Evolutionary conservation across 2,797 vertebrate genomes (phyloP), one percentile per base, ranked within the genome.

Genomic region (Cuniculus paca): DNA sequence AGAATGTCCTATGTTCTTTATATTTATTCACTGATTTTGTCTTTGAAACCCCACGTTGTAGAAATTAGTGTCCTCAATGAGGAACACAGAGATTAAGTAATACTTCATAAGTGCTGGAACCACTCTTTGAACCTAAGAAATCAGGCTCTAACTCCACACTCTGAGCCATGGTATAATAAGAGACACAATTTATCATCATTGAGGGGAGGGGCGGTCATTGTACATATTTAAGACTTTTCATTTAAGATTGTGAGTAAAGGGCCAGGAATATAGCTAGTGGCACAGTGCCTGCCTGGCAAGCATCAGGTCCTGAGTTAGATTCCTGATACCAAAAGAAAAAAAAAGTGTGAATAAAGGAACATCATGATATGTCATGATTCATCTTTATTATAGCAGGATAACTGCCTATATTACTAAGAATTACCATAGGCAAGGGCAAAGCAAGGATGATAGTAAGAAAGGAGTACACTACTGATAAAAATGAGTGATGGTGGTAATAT

Each of bases 171-270:
- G 2, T 6, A 34, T 5, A 31, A 8, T 42, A 28, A 13, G 34
- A 91, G n/a, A 56, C 22, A 13, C 6, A 83, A 93, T 45, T 52
- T 9, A 82, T 9, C 50, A 24, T 56, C n/a, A 52, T 4, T 9
- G 52, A 54, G 9, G 20, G 1, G 0, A 19, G 8, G 7, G 0
- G 4, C 48, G 34, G 20, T 28, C 31, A 39, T 4, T 14, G 2
- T 5, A n/a, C 36, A 45, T 24, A 28, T 19, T 9, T 26, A 36
- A 82, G 48, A 19, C 3, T 77, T 81, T 90, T 52, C 58, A 79
- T 79, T 75, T 36, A 58, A 68, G 31, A 48, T 60, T 84, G 56
- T 82, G 8, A 63, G 20, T 11, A 28, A 3, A 56, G 12, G 50
- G 50, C 12, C 12, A 13, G 9, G 9, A 11, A 50, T 50, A 50